Evolutionary conservation across 2,797 vertebrate genomes (phyloP), one percentile per base, ranked within the genome.

Genomic region (Hydrolagus colliei): DNA sequence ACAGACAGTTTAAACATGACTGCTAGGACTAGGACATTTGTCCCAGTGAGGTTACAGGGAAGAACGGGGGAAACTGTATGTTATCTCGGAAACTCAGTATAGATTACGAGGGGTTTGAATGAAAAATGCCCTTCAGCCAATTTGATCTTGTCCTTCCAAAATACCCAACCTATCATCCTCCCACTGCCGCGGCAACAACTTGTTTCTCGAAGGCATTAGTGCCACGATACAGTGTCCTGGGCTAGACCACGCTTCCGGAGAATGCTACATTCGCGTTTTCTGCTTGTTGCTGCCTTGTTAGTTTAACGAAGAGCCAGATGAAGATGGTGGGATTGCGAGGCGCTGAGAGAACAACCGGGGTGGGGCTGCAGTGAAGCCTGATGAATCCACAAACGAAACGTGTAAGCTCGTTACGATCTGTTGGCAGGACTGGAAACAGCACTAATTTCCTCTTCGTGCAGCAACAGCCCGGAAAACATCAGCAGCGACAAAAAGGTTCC

Each of bases 1-100:
- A 96, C 95, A 96, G 96, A 96, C 97, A 98, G 96, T 99, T 98
- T 98, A 98, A 98, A 97, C 95, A 96, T 97, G 96, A 98, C 97
- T 98, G 97, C 93, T 92, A 96, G 95, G 97, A 97, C 97, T 97
- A 96, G 95, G 41, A 52, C 41, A 95, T 16, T 94, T 94, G 94
- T 95, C 93, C 93, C 97, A 95, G 96, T 92, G 95, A 96, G 95
- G 94, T 97, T 97, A 98, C 95, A 93, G 93, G 94, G 93, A 93
- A 92, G 94, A 94, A 95, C 93, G 92, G 91, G 93, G 41, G 41
- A 6, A 52, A 52, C 41, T 52, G 41, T 52, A 52, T 52, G 94
- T 95, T 94, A 94, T 96, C 95, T 95, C 93, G 93, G 93, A 92
- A 93, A 93, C 92, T 96, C 95, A 95, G 41, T 52, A 52, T 52